Conservation (phyloP, 1,140 invertebrate genomes). For the Metopolophium dirhodum region DNA sequence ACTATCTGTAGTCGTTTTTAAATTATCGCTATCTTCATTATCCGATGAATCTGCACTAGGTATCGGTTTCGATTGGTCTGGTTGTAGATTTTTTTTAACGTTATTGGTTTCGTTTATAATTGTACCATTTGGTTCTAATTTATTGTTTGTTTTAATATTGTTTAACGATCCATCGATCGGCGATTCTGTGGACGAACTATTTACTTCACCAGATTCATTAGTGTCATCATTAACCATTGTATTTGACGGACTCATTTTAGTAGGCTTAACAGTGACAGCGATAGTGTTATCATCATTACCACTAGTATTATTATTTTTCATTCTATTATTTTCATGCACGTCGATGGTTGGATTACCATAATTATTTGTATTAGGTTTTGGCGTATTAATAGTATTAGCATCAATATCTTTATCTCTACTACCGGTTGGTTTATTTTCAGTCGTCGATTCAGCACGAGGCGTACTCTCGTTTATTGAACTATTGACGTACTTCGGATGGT, state of each 20-base stretch:
- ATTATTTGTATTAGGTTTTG: not conserved
- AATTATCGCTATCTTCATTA: not conserved
- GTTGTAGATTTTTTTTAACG: not conserved
- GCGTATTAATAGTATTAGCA: not conserved
- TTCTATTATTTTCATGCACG: not conserved
- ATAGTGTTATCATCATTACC: too few species aligned
- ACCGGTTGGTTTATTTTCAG: not conserved
- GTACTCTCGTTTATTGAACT: not conserved
- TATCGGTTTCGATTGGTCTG: not conserved
- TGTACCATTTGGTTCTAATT: not conserved
- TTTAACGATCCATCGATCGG: too few species aligned
- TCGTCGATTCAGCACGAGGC: too few species aligned
- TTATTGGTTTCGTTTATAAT: not conserved
- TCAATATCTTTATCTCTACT: too few species aligned
- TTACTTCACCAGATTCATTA: not conserved
- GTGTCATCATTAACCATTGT: not conserved
- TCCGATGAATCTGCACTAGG: not conserved
- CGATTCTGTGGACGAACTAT: too few species aligned
- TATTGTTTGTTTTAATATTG: not conserved
- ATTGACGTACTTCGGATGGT: not conserved
- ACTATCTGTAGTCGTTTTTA: not conserved
- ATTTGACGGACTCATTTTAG: too few species aligned
- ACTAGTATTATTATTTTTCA: not conserved
- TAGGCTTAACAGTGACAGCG: not conserved
- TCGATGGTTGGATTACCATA: not conserved